phyloP scores from a whole-genome alignment of 2,797 vertebrate species.

The Lutjanus argentimaculatus region DNA sequence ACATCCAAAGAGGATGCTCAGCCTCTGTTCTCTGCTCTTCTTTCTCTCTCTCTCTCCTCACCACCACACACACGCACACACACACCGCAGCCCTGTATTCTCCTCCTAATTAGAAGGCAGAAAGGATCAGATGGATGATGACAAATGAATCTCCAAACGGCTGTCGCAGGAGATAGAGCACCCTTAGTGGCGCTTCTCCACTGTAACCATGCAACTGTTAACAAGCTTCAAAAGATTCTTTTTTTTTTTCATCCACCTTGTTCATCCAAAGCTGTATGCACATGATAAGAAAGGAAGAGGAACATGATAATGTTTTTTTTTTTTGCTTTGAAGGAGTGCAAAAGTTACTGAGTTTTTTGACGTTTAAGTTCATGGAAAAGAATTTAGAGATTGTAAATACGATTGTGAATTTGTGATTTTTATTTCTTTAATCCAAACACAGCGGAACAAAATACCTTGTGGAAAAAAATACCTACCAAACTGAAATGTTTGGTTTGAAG shows the following conservation, averaged over 20 bases:
- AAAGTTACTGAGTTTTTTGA: background rate
- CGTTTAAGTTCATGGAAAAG: background rate
- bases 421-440: background rate
- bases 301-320: background rate
- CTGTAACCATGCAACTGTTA: slow-evolving; percentile 36
- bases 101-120: slow-evolving; percentile 73
- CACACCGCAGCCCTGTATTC: slow-evolving; percentile 40
- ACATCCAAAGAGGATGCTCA: slow-evolving; percentile 30
- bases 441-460: background rate
- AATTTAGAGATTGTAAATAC: background rate
- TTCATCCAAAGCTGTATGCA: slow-evolving; percentile 11
- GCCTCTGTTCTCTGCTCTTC: slow-evolving; percentile 43
- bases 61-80: no score
- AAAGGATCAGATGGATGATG: slow-evolving; percentile 60
- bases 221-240: slow-evolving; percentile 40
- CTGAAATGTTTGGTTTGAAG: background rate
- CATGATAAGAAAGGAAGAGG: background rate
- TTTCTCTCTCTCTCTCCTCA: background rate
- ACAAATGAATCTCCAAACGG: slow-evolving; percentile 69
- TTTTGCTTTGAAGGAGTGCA: background rate
- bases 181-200: slow-evolving; percentile 38
- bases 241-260: background rate
- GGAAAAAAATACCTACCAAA: background rate
- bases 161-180: slow-evolving; percentile 47
- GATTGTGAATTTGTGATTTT: background rate